Evolutionary conservation across 2,888 invertebrate genomes (phyloP).

Genomic region (Callyntrura guangdongensis): DNA sequence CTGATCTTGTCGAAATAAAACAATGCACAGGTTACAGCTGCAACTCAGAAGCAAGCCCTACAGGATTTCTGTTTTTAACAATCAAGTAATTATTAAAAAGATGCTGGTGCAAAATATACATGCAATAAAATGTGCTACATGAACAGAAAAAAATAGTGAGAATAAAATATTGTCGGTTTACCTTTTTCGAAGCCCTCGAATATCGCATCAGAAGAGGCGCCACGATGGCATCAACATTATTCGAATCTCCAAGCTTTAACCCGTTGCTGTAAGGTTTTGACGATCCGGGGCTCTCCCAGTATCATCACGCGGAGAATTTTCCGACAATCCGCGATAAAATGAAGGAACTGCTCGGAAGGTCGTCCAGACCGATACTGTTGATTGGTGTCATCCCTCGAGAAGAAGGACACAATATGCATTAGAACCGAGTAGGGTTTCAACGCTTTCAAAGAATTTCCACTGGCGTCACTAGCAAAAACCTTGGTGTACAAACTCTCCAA

Average conservation of each 20-base stretch:
- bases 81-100: not conserved
- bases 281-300: slow-evolving; percentile 87
- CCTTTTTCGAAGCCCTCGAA: slow-evolving; percentile 87
- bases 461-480: slow-evolving; percentile 86
- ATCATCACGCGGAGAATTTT: slow-evolving; percentile 87
- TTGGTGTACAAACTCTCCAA: slow-evolving; percentile 92
- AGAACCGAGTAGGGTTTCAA: slow-evolving; percentile 91
- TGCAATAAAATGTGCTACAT: no score
- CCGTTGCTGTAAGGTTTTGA: slow-evolving; percentile 90
- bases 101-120: not conserved
- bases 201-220: slow-evolving; percentile 88
- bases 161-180: slow-evolving; percentile 84
- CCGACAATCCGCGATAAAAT: slow-evolving; percentile 86
- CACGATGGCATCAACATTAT: slow-evolving; percentile 88
- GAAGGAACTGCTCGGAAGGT: slow-evolving; percentile 79
- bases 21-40: not conserved
- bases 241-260: slow-evolving; percentile 88
- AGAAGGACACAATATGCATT: slow-evolving; percentile 94
- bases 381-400: slow-evolving; percentile 86
- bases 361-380: slow-evolving; percentile 75
- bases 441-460: slow-evolving; percentile 86
- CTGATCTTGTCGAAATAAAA: not conserved
- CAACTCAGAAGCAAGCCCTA: no score
- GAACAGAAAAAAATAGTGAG: no score
- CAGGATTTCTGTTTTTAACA: not conserved